phyloP scores from a whole-genome alignment of 1,140 invertebrate species.

The Aricia agestis region DNA sequence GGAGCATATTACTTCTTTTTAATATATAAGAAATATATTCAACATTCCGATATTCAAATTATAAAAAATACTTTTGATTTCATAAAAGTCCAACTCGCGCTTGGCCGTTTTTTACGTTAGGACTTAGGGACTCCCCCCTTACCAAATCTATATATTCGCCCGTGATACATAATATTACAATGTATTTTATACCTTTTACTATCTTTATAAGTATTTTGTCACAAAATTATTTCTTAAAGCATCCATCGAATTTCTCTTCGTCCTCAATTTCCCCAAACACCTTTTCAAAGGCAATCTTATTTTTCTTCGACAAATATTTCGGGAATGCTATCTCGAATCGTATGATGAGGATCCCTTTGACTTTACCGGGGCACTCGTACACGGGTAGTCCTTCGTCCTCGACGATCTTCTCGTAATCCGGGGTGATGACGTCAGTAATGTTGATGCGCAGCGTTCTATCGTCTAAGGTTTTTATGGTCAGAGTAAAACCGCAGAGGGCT shows the following conservation, averaged over 20 bases:
- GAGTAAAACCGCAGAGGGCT: slow-evolving; percentile 80
- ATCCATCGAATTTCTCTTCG: slow-evolving; percentile 38
- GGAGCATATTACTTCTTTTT: too few relatives aligned
- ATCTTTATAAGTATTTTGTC: too few relatives aligned
- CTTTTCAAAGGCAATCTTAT: slow-evolving; percentile 52
- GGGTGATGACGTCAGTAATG: slow-evolving; percentile 83
- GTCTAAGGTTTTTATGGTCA: slow-evolving; percentile 82
- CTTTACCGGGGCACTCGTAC: slow-evolving; percentile 57
- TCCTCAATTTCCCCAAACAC: slow-evolving; percentile 51
- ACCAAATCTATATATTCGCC: too few relatives aligned
- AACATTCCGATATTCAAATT: too few relatives aligned
- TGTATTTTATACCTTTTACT: too few relatives aligned
- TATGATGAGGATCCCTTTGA: slow-evolving; percentile 61
- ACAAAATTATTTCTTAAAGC: background rate
- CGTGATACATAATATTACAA: too few relatives aligned
- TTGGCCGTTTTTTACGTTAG: too few relatives aligned
- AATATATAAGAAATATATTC: too few relatives aligned
- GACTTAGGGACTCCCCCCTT: too few relatives aligned
- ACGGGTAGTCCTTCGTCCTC: slow-evolving; percentile 80
- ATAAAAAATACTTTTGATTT: too few relatives aligned
- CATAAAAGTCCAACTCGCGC: too few relatives aligned
- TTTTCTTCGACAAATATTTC: slow-evolving; percentile 52
- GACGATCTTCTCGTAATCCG: slow-evolving; percentile 79
- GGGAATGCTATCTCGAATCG: slow-evolving; percentile 53
- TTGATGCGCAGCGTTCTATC: slow-evolving; percentile 80